These are phyloP conservation scores for Melanotaenia pygmaea DNA, from an alignment of 2,797 vertebrate genomes.

Conservation along the genomic window DNA sequence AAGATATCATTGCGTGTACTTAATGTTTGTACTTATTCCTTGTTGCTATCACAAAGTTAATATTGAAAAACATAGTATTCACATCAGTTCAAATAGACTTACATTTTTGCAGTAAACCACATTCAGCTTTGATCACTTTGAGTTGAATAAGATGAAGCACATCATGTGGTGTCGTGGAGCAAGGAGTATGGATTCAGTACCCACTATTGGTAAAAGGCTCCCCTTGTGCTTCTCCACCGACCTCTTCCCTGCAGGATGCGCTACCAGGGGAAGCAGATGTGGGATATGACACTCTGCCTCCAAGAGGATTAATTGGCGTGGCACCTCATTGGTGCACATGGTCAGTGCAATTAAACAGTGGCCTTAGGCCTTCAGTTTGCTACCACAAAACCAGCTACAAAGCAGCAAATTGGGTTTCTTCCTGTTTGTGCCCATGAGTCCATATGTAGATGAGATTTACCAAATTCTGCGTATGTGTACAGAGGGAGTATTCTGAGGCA, in stretches of 20 bases:
- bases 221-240: constrained; percentile 45
- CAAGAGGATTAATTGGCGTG: constrained; percentile 80
- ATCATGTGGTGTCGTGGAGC: constrained; percentile 38
- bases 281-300: constrained; percentile 60
- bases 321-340: constrained; percentile 74
- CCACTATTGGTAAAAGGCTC: constrained; percentile 52
- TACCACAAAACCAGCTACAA: constrained; percentile 70
- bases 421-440: constrained; percentile 34
- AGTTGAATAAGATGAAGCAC: constrained; percentile 58
- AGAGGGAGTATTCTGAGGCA: constrained; percentile 27
- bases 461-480: constrained; percentile 38
- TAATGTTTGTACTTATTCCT: not conserved
- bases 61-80: not conserved
- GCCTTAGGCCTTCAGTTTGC: constrained; percentile 73
- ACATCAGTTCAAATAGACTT: constrained; percentile 9
- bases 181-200: constrained; percentile 59
- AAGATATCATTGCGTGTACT: not conserved
- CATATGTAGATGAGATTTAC: constrained; percentile 50
- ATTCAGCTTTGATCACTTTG: constrained; percentile 20
- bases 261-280: constrained; percentile 61
- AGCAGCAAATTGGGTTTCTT: constrained; percentile 66
- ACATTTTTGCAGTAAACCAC: constrained; percentile 16
- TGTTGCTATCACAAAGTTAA: not conserved
- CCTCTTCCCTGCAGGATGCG: constrained; percentile 61
- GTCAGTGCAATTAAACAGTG: constrained; percentile 82